These are phyloP conservation scores for Noctua pronuba DNA, from an alignment of 2,888 invertebrate genomes.

Conservation along the genomic window DNA sequence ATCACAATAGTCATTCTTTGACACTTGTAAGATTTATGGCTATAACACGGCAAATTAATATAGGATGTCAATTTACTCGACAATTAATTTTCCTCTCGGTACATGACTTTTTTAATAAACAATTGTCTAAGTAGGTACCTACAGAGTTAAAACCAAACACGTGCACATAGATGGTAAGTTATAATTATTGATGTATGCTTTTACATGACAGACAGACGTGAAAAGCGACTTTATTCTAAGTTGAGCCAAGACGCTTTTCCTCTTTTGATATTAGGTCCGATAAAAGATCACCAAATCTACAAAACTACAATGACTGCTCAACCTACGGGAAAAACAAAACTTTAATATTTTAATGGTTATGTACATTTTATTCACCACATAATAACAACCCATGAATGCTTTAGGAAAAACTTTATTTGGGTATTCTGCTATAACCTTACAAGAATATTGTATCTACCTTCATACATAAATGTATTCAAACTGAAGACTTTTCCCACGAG, in stretches of 20 bases:
- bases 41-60: background rate
- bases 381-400: conserved; percentile 16
- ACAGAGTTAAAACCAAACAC: background rate
- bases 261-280: conserved; percentile 19
- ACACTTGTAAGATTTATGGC: background rate
- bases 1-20: background rate
- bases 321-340: background rate
- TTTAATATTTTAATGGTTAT: conserved; percentile 8
- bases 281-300: background rate
- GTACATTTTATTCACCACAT: background rate
- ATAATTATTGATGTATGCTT: background rate
- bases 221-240: background rate
- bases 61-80: background rate
- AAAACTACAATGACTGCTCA: conserved; percentile 5
- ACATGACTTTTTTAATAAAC: background rate
- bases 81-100: background rate
- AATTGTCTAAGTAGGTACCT: background rate
- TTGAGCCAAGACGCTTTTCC: background rate
- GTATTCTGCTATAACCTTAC: conserved; percentile 16
- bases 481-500: background rate
- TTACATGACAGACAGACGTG: background rate
- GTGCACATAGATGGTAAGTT: background rate
- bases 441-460: conserved; percentile 25
- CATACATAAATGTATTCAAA: background rate
- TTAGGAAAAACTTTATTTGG: conserved; percentile 22